phyloP scores from a whole-genome alignment of 1,140 invertebrate species.

The Eciton burchellii region DNA sequence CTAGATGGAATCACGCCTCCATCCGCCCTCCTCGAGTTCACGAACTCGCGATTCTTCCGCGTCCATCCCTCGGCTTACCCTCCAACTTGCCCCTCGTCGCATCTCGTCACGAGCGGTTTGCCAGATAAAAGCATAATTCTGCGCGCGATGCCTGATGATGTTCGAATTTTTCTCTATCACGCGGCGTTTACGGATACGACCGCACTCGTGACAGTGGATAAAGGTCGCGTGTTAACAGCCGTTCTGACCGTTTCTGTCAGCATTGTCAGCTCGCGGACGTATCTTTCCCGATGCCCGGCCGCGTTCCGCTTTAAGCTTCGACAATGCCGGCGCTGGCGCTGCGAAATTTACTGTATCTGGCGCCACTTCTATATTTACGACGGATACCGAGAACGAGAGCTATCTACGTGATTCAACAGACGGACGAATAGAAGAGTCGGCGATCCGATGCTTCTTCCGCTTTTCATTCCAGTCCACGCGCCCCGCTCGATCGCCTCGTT shows the following conservation, averaged over 20 bases:
- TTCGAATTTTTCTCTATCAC: slow-evolving; percentile 22
- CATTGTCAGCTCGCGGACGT: slow-evolving; percentile 60
- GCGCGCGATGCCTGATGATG: slow-evolving; percentile 6
- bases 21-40: no score
- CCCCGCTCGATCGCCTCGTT: slow-evolving; percentile 30
- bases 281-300: slow-evolving; percentile 58
- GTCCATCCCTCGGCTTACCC: no score
- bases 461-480: slow-evolving; percentile 67
- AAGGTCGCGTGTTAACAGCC: slow-evolving; percentile 65
- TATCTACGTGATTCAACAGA: slow-evolving; percentile 68
- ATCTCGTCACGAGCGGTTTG: no score
- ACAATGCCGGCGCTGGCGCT: slow-evolving; percentile 55
- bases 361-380: slow-evolving; percentile 74
- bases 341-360: slow-evolving; percentile 74
- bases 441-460: slow-evolving; percentile 63
- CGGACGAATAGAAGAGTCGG: slow-evolving; percentile 33
- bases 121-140: no score
- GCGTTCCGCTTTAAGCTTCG: slow-evolving; percentile 61
- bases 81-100: no score
- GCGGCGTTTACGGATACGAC: background rate
- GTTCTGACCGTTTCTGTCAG: slow-evolving; percentile 57
- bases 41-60: no score
- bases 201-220: slow-evolving; percentile 22
- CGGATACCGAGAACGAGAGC: slow-evolving; percentile 61
- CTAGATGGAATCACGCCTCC: no score